phyloP scores from a whole-genome alignment of 2,113 vertebrate genomes.

The Callopanchax toddi region DNA sequence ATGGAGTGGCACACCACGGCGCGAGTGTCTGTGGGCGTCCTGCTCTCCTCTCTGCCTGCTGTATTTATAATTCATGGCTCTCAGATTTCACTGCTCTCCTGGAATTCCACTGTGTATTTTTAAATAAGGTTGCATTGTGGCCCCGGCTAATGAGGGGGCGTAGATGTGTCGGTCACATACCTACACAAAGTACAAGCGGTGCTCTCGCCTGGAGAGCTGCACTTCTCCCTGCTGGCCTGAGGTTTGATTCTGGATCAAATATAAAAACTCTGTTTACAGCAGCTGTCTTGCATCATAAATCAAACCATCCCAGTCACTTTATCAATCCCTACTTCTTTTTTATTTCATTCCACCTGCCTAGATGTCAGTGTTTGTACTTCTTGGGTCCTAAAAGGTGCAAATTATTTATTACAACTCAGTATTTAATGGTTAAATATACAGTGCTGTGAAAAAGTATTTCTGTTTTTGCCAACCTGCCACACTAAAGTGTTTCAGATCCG shows the following conservation, averaged over 20 bases:
- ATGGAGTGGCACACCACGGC: conserved; percentile 30
- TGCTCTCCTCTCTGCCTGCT: conserved; percentile 52
- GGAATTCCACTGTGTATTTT: conserved; percentile 68
- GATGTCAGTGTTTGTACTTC: conserved; percentile 10
- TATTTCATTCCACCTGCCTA: no score
- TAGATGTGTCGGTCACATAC: conserved; percentile 36
- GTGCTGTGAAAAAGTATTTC: no score
- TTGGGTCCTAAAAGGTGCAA: no score
- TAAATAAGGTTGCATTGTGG: conserved; percentile 63
- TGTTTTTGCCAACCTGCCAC: no score
- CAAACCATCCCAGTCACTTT: no score
- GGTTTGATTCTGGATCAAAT: conserved; percentile 9
- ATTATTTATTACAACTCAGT: no score
- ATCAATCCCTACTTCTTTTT: no score
- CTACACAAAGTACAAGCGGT: conserved; percentile 10
- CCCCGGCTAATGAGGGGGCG: conserved; percentile 44
- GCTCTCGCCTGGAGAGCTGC: conserved; percentile 16
- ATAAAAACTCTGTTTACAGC: conserved; percentile 6
- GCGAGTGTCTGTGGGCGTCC: conserved; percentile 30
- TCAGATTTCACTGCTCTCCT: conserved; percentile 65
- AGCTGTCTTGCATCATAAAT: conserved; percentile 28
- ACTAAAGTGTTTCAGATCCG: no score
- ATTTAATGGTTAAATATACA: no score
- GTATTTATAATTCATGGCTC: conserved; percentile 70
- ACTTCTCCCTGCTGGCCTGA: conserved; percentile 12